Percentiles rank a stretch among this genome's conserved stretches.
Conservation (phyloP, 2,797 vertebrate species). For the Potorous gilbertii region DNA sequence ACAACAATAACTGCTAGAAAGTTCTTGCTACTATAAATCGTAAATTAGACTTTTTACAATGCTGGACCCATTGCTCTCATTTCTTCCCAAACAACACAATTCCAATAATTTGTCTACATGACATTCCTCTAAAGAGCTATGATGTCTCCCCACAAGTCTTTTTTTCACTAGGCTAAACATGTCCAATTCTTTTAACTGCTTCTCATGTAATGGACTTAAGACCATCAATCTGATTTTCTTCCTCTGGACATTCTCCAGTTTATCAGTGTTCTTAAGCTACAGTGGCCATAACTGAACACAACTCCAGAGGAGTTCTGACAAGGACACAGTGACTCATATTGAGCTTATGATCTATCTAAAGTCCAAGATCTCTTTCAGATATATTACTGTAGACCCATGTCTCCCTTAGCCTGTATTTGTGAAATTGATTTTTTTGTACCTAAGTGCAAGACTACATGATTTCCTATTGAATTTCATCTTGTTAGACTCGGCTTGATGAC, state of each 20-base stretch:
- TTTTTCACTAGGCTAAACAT: background rate
- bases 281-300: background rate
- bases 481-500: background rate
- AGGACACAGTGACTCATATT: background rate
- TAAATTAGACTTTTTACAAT: background rate
- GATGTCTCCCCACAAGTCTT: background rate
- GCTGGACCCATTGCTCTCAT: background rate
- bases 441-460: background rate
- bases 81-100: background rate
- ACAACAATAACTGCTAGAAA: background rate
- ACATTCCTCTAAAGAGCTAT: background rate
- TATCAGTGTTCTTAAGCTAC: background rate
- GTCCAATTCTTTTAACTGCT: background rate
- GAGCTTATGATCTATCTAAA: background rate
- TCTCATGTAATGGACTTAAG: background rate
- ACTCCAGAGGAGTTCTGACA: background rate
- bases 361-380: background rate
- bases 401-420: background rate
- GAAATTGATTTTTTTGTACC: background rate
- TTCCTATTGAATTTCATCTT: background rate
- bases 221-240: background rate
- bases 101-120: background rate
- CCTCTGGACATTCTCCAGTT: background rate
- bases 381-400: background rate
- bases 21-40: background rate